Evolutionary conservation across 1,140 invertebrate species (phyloP).

Genomic region (Coenobita brevimanus): DNA sequence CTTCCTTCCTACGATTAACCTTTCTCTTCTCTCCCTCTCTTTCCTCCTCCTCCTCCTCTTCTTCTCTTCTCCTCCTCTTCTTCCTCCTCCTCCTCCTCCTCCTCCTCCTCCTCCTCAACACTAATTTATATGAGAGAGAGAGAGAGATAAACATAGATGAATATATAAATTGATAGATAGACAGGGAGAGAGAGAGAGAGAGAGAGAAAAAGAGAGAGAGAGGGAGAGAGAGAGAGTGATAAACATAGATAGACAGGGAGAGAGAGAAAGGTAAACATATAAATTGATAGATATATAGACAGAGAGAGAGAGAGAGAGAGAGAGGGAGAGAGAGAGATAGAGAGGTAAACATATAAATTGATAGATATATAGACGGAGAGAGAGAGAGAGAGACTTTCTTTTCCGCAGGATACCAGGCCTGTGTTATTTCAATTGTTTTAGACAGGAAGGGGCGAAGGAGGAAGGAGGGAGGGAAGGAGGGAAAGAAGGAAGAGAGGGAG

Average conservation of each 20-base stretch:
- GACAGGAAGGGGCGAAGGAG: not conserved
- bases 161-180: too few species aligned
- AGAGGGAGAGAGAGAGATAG: not conserved
- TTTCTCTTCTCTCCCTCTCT: too few species aligned
- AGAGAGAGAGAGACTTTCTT: not conserved
- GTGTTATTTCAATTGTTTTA: too few species aligned
- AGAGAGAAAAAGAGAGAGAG: constrained; percentile 5
- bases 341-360: not conserved
- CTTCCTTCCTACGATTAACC: too few species aligned
- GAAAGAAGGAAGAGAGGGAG: not conserved
- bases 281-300: too few species aligned
- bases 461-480: not conserved
- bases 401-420: too few species aligned
- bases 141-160: too few species aligned
- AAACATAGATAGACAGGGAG: too few species aligned
- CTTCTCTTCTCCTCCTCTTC: constrained; percentile 4
- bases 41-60: too few species aligned
- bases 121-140: not conserved
- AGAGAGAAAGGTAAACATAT: too few species aligned
- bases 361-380: not conserved
- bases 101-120: constrained; percentile 11
- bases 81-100: constrained; percentile 15
- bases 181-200: too few species aligned
- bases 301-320: not conserved
- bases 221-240: too few species aligned